Conservation (phyloP, 2,797 vertebrate species). For the Stomatorhinus walkeri region DNA sequence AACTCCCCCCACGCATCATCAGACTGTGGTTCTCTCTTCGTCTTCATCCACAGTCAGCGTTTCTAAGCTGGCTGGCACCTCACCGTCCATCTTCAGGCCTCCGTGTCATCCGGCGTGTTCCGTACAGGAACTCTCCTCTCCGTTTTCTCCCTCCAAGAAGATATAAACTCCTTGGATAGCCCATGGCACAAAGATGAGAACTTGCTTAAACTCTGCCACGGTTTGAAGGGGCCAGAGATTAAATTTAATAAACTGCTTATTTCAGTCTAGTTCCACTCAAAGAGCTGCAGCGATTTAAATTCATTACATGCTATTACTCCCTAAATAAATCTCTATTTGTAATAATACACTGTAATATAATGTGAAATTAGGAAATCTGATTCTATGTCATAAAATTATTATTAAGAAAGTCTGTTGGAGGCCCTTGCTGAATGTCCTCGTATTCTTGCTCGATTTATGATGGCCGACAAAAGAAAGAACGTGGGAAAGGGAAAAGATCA, state of each 20-base stretch:
- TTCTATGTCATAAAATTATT: neutral
- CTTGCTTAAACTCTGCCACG: neutral
- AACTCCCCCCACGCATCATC: neutral
- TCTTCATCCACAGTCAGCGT: neutral
- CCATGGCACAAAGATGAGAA: neutral
- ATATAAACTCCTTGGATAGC: neutral
- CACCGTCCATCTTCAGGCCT: neutral
- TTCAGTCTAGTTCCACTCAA: neutral
- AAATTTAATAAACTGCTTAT: conserved; percentile 12
- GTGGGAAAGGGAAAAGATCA: neutral
- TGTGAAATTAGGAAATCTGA: neutral
- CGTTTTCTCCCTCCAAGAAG: neutral
- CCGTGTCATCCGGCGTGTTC: neutral
- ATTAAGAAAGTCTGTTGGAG: conserved; percentile 10
- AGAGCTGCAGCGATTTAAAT: conserved; percentile 1
- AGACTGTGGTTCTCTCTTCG: neutral
- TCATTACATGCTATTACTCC: neutral
- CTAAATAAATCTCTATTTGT: conserved; percentile 7
- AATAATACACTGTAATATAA: neutral
- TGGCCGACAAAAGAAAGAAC: neutral
- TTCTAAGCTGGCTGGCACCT: neutral
- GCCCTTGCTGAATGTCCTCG: neutral
- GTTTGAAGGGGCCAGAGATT: conserved; percentile 6
- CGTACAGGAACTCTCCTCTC: neutral
- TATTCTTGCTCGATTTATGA: neutral